Conservation (phyloP, 30 jellyfish, hydroid and myxozoan genomes). For the Phacellophora camtschatica region DNA sequence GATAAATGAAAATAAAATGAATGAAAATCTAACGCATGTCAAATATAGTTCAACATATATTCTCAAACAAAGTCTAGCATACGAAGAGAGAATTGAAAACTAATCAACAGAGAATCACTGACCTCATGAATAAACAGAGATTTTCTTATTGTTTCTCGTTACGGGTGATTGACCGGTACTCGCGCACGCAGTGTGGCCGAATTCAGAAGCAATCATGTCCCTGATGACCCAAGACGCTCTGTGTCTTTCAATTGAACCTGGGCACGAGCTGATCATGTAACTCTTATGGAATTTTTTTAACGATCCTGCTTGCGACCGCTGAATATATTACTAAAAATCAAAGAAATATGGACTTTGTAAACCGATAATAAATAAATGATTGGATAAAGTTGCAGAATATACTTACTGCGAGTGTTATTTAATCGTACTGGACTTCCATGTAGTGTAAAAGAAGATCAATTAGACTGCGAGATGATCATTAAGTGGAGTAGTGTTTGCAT, state of each 20-base stretch:
- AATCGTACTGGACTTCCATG: constrained; percentile 23
- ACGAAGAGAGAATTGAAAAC: neutral
- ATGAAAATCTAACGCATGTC: too few species aligned
- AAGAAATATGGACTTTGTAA: constrained; percentile 54
- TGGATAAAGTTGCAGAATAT: neutral
- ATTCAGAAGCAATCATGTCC: constrained; percentile 60
- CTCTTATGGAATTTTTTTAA: constrained; percentile 55
- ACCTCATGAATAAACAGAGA: constrained; percentile 29
- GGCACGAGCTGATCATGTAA: constrained; percentile 66
- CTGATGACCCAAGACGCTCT: constrained; percentile 63
- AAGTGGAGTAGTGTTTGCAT: constrained; percentile 66
- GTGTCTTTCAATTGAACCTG: constrained; percentile 54
- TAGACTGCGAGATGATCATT: constrained; percentile 20
- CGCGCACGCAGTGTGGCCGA: constrained; percentile 59
- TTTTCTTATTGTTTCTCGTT: neutral
- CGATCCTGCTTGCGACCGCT: constrained; percentile 30
- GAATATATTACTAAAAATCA: constrained; percentile 31
- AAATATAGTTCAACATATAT: too few species aligned
- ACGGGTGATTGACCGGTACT: constrained; percentile 27
- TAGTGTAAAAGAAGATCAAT: neutral
- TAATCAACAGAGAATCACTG: constrained; percentile 19
- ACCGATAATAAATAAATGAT: constrained; percentile 17
- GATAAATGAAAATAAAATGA: too few species aligned
- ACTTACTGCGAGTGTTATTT: neutral
- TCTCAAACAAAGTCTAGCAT: constrained; percentile 14